Evolutionary conservation across 2,888 invertebrate genomes (phyloP).

Genomic region (Megamerina dolium): DNA sequence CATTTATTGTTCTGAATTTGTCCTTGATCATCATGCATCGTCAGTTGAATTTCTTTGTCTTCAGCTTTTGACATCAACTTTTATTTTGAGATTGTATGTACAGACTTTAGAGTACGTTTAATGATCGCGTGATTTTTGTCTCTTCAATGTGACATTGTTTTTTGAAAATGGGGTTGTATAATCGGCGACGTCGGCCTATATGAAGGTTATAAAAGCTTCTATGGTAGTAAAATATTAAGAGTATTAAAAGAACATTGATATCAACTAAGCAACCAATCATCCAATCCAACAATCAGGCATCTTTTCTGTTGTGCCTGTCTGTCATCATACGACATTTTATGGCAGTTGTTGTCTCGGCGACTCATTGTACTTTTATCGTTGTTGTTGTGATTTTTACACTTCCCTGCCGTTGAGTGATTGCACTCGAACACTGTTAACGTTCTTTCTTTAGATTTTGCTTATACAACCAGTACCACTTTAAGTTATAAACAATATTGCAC

Average conservation of each 20-base stretch:
- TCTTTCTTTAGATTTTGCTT: no score
- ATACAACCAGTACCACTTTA: conserved; percentile 8
- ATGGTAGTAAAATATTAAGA: no score
- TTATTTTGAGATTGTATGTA: background rate
- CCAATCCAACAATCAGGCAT: background rate
- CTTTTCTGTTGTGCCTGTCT: background rate
- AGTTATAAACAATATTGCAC: conserved; percentile 15
- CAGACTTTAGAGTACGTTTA: background rate
- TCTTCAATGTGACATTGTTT: conserved; percentile 14
- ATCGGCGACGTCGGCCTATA: no score
- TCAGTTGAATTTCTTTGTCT: background rate
- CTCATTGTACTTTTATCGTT: background rate
- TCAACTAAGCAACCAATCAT: no score
- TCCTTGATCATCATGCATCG: conserved; percentile 3
- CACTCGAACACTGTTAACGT: no score
- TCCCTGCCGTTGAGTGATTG: conserved; percentile 1
- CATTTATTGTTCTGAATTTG: conserved; percentile 8
- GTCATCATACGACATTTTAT: conserved; percentile 11
- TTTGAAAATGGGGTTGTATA: no score
- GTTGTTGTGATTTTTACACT: background rate
- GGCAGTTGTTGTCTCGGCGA: conserved; percentile 10
- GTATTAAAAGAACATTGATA: no score
- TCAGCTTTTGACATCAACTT: conserved; percentile 3
- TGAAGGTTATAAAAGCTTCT: no score
- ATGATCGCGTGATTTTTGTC: conserved; percentile 17